Evolutionary conservation across 1,140 invertebrate genomes (phyloP).

Genomic region (Apocrypta bakeri): DNA sequence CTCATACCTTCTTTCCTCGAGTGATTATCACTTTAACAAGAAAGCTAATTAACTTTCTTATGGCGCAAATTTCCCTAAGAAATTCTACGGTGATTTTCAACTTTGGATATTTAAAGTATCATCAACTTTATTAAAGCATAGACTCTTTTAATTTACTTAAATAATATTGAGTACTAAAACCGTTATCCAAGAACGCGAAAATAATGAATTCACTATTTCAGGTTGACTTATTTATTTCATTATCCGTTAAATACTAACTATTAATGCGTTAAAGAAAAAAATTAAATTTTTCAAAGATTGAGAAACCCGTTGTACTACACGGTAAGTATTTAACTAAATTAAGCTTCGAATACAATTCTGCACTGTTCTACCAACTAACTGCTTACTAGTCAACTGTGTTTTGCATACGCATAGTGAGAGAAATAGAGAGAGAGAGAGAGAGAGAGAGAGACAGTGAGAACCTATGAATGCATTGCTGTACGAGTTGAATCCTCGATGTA

Average conservation of each 20-base stretch:
- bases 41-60: not conserved
- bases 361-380: not conserved
- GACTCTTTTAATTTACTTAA: not conserved
- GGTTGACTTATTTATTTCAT: too few species aligned
- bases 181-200: not conserved
- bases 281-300: too few species aligned
- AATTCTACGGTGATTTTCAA: not conserved
- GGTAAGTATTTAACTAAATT: not conserved
- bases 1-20: not conserved
- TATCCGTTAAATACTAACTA: too few species aligned
- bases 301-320: not conserved
- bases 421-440: not conserved
- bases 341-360: not conserved
- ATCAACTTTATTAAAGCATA: not conserved
- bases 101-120: not conserved
- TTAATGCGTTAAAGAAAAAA: too few species aligned
- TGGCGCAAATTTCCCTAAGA: not conserved
- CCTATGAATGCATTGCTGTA: slow-evolving; percentile 14
- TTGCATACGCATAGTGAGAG: not conserved
- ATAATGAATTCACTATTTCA: not conserved
- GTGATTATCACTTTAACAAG: slow-evolving; percentile 2
- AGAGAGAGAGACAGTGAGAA: too few species aligned
- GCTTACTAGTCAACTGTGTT: slow-evolving; percentile 14
- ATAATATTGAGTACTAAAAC: not conserved
- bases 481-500: not conserved